Percentiles rank a stretch among this genome's conserved stretches.
Evolutionary conservation across 2,113 vertebrate genomes (phyloP).

Genomic region (Corythornis vintsioides): DNA sequence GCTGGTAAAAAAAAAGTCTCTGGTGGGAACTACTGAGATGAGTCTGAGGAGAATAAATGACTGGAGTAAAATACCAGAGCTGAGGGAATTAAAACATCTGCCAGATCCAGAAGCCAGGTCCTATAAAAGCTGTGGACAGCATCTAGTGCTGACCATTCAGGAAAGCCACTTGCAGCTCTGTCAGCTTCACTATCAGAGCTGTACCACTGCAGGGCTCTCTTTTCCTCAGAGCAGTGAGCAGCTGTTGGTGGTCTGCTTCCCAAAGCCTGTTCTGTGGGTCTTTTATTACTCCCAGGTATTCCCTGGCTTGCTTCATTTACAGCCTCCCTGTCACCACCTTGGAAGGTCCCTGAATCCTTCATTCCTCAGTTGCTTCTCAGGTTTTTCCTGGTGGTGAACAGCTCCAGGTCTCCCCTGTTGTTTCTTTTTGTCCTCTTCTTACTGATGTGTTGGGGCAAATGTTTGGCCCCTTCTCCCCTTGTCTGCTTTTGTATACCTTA

Average conservation of each 20-base stretch:
- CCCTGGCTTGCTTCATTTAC: neutral
- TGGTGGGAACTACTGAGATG: neutral
- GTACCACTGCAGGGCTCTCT: neutral
- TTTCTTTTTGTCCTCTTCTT: neutral
- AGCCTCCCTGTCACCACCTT: neutral
- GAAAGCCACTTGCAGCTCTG: neutral
- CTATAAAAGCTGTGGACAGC: neutral
- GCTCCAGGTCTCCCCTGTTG: accelerated
- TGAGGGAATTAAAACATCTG: neutral
- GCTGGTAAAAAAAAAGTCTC: neutral
- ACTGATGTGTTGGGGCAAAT: neutral
- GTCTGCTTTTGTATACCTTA: neutral
- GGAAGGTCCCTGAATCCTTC: neutral
- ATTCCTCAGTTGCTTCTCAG: neutral
- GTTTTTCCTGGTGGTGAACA: neutral
- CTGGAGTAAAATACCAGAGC: neutral
- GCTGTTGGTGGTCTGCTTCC: neutral
- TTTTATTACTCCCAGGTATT: neutral
- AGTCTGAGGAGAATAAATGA: neutral
- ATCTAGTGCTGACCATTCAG: neutral
- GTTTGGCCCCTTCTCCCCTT: neutral
- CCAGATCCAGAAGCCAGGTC: neutral
- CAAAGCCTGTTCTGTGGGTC: neutral
- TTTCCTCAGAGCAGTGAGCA: neutral
- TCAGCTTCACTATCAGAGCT: neutral